These are phyloP conservation scores for Drosophila merina DNA, from an alignment of 2,888 invertebrate species.

Conservation along the genomic window DNA sequence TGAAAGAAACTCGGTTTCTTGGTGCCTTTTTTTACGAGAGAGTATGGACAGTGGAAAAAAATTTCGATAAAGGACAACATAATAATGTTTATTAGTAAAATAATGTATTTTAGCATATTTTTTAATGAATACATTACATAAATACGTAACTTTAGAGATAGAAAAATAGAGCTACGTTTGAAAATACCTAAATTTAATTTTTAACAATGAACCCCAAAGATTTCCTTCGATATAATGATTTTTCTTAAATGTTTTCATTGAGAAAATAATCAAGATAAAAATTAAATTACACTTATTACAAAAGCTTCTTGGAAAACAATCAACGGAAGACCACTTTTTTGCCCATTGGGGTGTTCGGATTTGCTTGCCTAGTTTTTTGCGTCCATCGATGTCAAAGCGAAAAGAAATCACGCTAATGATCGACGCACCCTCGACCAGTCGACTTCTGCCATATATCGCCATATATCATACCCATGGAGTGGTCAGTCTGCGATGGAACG, in stretches of 20 bases:
- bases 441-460: neutral
- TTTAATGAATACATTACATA: too few species aligned
- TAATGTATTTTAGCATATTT: too few species aligned
- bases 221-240: too few species aligned
- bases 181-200: too few species aligned
- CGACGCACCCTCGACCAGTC: constrained; percentile 39
- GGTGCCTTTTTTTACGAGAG: too few species aligned
- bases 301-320: neutral
- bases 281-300: neutral
- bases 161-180: too few species aligned
- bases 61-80: too few species aligned
- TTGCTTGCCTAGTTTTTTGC: constrained; percentile 8
- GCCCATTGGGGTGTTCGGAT: neutral
- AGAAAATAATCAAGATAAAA: neutral
- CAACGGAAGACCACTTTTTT: neutral
- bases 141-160: too few species aligned
- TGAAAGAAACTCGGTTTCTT: too few species aligned
- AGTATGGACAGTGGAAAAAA: too few species aligned
- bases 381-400: constrained; percentile 30
- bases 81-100: too few species aligned
- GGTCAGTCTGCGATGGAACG: constrained; percentile 53
- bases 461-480: constrained; percentile 22
- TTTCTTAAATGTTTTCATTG: neutral
- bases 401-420: constrained; percentile 69
- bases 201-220: too few species aligned